Evolutionary conservation across 1,140 invertebrate genomes (phyloP), one percentile per base, ranked within the genome.

Genomic region (Bombus superbus): DNA sequence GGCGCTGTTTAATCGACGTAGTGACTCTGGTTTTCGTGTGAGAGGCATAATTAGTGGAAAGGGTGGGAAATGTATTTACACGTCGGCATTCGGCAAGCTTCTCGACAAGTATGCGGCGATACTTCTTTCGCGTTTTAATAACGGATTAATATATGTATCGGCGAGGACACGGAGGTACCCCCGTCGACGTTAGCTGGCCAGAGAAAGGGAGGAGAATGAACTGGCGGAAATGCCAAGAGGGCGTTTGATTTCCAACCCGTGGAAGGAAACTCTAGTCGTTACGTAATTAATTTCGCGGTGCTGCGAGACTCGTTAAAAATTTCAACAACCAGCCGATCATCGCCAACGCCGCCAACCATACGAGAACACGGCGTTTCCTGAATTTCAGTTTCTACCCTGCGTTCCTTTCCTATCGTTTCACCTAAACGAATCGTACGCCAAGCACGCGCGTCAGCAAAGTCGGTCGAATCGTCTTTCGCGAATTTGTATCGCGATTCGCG

Each of bases 231-330:
- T 35, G 28, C 38, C 32, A 32, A 32, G 75, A 6, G 72, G 25
- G 44, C 32, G 59, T 81, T 81, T 75, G 71, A 81, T 85, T 85
- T 81, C 38, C 78, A 81, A 68, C 71, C 40, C 9, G 71, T 69
- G 71, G 38, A 81, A 85, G 81, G 64, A 85, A 74, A 47, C 79
- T 75, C 44, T 62, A 69, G 42, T 38, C 79, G 84, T 85, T 81
- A 81, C 85, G 85, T 89, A 89, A 90, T 89, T 90, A 89, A 90
- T 90, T 87, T 87, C 74, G 71, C 73, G 53, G 57, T 86, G 66
- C 64, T 32, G 68, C 85, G 66, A 73, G 88, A 82, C 81, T 90
- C 81, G 81, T 89, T 89, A 89, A 90, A 87, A 90, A 78, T 85
- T 85, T 76, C 76, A 77, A 68, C 78, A 68, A 72, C 57, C 74